Conservation (phyloP, 1,140 invertebrate species). For the Drosophila dunni region DNA sequence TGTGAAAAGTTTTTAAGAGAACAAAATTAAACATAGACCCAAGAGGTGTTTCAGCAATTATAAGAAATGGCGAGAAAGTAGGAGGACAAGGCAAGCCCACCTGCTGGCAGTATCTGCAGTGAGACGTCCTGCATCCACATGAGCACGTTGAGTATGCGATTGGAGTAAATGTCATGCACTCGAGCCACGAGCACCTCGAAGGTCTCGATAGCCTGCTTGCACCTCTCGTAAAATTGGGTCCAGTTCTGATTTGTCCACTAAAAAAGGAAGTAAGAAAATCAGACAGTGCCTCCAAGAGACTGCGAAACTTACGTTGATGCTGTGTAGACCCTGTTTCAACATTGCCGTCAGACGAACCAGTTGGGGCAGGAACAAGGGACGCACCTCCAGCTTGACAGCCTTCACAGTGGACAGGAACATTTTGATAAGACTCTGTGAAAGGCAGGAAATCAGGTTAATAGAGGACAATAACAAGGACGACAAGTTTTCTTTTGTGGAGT, state of each 20-base stretch:
- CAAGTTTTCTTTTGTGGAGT: background rate
- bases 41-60: slow-evolving; percentile 35
- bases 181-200: slow-evolving; percentile 93
- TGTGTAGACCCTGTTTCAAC: slow-evolving; percentile 91
- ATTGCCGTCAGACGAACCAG: slow-evolving; percentile 92
- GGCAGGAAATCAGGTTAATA: slow-evolving; percentile 12
- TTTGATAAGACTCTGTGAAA: slow-evolving; percentile 89
- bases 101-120: slow-evolving; percentile 90
- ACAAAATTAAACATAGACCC: slow-evolving; percentile 48
- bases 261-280: background rate
- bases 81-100: slow-evolving; percentile 62
- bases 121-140: slow-evolving; percentile 93
- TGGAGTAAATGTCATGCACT: slow-evolving; percentile 96
- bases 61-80: background rate
- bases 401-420: slow-evolving; percentile 89
- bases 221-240: slow-evolving; percentile 89
- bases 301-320: slow-evolving; percentile 86
- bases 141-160: slow-evolving; percentile 95
- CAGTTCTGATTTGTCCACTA: slow-evolving; percentile 86
- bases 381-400: slow-evolving; percentile 92
- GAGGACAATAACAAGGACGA: background rate
- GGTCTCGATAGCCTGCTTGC: slow-evolving; percentile 90
- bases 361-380: slow-evolving; percentile 93
- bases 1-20: slow-evolving; percentile 67
- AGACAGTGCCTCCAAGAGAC: background rate